phyloP scores from a whole-genome alignment of 2,797 vertebrate species.

The Micrastur ruficollis region DNA sequence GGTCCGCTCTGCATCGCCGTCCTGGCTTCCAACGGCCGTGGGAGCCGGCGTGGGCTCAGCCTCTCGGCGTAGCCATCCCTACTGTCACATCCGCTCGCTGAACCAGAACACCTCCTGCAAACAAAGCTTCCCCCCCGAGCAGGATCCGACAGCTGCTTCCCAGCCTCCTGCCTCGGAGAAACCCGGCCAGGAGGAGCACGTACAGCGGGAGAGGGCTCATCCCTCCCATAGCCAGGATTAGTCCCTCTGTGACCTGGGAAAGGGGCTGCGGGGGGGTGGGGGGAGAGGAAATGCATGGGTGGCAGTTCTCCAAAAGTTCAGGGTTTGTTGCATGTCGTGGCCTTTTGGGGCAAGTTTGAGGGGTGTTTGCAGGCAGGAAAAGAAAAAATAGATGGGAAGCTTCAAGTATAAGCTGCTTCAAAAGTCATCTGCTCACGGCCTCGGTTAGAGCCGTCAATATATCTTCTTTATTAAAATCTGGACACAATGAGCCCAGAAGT shows the following conservation, averaged over 20 bases:
- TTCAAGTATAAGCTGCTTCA: neutral
- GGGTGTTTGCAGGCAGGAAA: neutral
- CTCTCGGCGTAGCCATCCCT: neutral
- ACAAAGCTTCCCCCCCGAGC: neutral
- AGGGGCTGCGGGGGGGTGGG: neutral
- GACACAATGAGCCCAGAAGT: constrained; percentile 54
- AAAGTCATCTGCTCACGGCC: neutral
- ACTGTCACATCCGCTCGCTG: neutral
- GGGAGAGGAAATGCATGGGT: neutral
- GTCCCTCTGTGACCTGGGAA: neutral
- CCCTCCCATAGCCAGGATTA: neutral
- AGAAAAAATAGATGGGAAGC: neutral
- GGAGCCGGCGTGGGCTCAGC: neutral
- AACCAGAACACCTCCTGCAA: neutral
- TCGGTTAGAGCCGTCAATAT: neutral
- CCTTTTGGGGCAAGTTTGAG: neutral
- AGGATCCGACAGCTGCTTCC: constrained; percentile 19
- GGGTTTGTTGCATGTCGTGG: neutral
- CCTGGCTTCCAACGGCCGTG: neutral
- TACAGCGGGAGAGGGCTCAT: neutral
- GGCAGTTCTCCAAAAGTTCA: neutral
- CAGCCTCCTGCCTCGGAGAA: neutral
- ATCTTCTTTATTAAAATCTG: constrained; percentile 16
- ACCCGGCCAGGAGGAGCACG: neutral
- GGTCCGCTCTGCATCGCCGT: rapidly evolving